Percentiles rank a stretch among this genome's conserved stretches.
phyloP scores from a whole-genome alignment of 2,888 invertebrate species.

The Amiota mariae region DNA sequence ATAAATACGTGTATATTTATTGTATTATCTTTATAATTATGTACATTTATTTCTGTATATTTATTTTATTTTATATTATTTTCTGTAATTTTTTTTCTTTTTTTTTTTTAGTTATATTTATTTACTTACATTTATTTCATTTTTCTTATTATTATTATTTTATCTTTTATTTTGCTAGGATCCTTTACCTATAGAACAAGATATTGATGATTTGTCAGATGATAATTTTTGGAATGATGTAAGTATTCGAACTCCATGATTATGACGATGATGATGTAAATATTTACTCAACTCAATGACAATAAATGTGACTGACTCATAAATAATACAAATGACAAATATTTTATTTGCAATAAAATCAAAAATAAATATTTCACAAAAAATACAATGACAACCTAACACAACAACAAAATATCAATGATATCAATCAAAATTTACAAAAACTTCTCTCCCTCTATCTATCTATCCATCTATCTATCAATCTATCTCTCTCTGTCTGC shows the following conservation, averaged over 20 bases:
- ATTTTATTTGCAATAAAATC: not conserved
- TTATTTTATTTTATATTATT: not conserved
- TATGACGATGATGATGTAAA: not conserved
- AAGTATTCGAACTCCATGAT: conserved; percentile 27
- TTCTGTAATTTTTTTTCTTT: not conserved
- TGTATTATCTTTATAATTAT: not conserved
- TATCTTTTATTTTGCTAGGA: conserved; percentile 34
- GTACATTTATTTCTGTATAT: not conserved
- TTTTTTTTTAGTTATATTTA: conserved; percentile 5
- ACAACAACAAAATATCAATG: not conserved
- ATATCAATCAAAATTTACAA: no score
- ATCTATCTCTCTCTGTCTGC: no score
- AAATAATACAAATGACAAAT: not conserved
- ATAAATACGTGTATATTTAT: no score
- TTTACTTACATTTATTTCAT: conserved; percentile 19
- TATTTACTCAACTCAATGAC: not conserved
- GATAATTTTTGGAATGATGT: conserved; percentile 46
- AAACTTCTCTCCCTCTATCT: no score
- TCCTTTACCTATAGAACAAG: conserved; percentile 37
- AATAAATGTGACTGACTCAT: not conserved
- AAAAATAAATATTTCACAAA: not conserved
- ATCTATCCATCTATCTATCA: no score
- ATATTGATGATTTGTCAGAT: conserved; percentile 46
- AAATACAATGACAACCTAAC: not conserved
- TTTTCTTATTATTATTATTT: conserved; percentile 27